A percentile compares a stretch with the other conserved stretches of the same genome.
These are phyloP conservation scores for Pituophis catenifer DNA, from an alignment of 2,113 vertebrate species.

Conservation along the genomic window DNA sequence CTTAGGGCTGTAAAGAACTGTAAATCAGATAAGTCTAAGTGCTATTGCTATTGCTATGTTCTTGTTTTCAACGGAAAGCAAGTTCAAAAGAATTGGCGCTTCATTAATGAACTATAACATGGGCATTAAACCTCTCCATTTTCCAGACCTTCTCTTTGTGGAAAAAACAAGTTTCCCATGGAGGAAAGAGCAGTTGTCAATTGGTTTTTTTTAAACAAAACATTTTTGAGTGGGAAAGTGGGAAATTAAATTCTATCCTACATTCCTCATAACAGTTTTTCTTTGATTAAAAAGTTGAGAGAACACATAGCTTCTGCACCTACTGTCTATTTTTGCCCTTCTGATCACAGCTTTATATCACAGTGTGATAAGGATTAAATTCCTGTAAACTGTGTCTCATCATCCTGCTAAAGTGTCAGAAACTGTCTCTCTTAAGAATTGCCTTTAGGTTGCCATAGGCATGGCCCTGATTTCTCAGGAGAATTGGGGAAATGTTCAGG, in stretches of 20 bases:
- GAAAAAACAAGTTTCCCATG: not conserved
- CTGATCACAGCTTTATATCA: not conserved
- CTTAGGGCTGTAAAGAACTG: too few species aligned
- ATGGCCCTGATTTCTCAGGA: not conserved
- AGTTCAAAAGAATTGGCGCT: not conserved
- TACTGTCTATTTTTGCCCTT: not conserved
- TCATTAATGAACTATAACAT: not conserved
- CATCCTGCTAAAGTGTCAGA: not conserved
- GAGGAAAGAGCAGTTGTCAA: not conserved
- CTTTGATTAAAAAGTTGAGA: not conserved
- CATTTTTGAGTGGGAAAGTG: not conserved
- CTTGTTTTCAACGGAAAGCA: not conserved
- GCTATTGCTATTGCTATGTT: not conserved
- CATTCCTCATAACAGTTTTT: not conserved
- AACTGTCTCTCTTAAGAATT: not conserved
- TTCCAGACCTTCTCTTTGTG: not conserved
- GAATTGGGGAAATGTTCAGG: not conserved
- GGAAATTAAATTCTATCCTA: not conserved
- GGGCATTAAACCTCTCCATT: not conserved
- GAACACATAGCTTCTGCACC: not conserved
- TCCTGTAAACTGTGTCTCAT: not conserved
- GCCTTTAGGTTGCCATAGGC: not conserved
- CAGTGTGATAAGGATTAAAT: not conserved
- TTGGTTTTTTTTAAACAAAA: not conserved
- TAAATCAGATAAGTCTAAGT: too few species aligned